Base-by-base conservation (phyloP, 1,140 invertebrate genomes). In the Onthophagus taurus region DNA sequence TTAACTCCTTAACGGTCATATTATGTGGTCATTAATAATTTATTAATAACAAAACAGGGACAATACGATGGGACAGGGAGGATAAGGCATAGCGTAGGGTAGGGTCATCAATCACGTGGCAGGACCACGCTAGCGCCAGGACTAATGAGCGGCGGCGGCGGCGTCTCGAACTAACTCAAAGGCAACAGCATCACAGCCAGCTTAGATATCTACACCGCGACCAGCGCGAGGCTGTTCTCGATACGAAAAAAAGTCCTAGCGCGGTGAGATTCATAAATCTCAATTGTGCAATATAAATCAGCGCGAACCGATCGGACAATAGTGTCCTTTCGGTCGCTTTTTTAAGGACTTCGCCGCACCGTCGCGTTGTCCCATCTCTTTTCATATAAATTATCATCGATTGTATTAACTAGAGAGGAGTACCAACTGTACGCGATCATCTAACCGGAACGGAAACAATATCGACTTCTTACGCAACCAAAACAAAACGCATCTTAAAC, bases 221-320 rank as follows among this genome's bases (percentile, higher is more conserved):
- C n/a, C n/a, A n/a, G n/a, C n/a, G n/a, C n/a, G n/a, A n/a, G n/a
- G n/a, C n/a, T n/a, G n/a, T n/a, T n/a, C n/a, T n/a, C n/a, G n/a
- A n/a, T 37, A 37, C 24, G 35, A 21, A 37, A 37, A 37, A 37
- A 37, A 37, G 20, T 21, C 35, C 35, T n/a, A n/a, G n/a, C n/a
- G n/a, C n/a, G n/a, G n/a, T n/a, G n/a, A n/a, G 35, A 37, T 37
- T 37, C 35, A 37, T 37, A 37, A 37, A 37, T 37, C 24, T 37
- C 18, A 37, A 18, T 37, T 37, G 35, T 37, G 24, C 35, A 18
- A 37, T 21, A 37, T 37, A 37, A 37, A 37, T 37, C 35, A 37
- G 24, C 35, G 35, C 13, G 12, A 18, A 37, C 35, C 24, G 35
- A 37, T 37, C 24, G 35, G 35, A 37, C 35, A 37, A 37, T 37